These are phyloP conservation scores for Tanytarsus gracilentus DNA, from an alignment of 2,888 invertebrate genomes.

Conservation along the genomic window DNA sequence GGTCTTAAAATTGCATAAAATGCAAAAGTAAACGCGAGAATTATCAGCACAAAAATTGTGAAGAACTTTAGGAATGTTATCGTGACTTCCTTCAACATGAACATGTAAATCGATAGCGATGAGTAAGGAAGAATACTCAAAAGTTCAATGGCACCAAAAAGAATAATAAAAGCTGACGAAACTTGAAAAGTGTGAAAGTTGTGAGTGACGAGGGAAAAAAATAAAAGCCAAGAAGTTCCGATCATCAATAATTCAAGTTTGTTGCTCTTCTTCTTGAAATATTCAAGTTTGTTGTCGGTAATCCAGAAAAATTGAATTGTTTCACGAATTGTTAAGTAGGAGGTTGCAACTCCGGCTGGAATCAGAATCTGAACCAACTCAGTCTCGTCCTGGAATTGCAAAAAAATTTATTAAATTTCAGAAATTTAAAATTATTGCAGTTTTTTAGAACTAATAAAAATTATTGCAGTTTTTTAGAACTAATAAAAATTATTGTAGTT, in stretches of 20 bases:
- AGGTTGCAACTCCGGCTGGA: slow-evolving; percentile 4
- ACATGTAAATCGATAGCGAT: slow-evolving; percentile 22
- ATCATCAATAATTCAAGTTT: slow-evolving; percentile 22
- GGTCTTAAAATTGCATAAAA: slow-evolving; percentile 20
- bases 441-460: too few species aligned
- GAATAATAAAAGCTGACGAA: slow-evolving; percentile 21
- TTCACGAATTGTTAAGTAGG: slow-evolving; percentile 18
- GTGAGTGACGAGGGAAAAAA: neutral
- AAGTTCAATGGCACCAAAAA: slow-evolving; percentile 20
- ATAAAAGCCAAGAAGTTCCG: slow-evolving; percentile 1
- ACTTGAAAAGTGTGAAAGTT: slow-evolving; percentile 15
- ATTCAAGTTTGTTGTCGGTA: slow-evolving; percentile 17
- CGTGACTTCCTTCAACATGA: slow-evolving; percentile 21
- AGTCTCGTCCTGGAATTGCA: neutral
- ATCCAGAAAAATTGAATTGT: slow-evolving; percentile 26
- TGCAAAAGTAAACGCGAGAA: slow-evolving; percentile 13
- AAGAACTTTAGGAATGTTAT: slow-evolving; percentile 21
- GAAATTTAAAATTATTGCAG: too few species aligned
- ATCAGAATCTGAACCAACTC: neutral
- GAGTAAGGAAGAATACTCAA: slow-evolving; percentile 13
- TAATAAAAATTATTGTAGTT: too few species aligned
- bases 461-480: too few species aligned
- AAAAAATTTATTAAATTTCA: too few species aligned
- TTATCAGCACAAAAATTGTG: slow-evolving; percentile 19
- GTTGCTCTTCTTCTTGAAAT: slow-evolving; percentile 26